A percentile compares a stretch with the other conserved stretches of the same genome.
These are phyloP conservation scores for Scaptomyza montana DNA, from an alignment of 1,140 invertebrate species.

Conservation along the genomic window DNA sequence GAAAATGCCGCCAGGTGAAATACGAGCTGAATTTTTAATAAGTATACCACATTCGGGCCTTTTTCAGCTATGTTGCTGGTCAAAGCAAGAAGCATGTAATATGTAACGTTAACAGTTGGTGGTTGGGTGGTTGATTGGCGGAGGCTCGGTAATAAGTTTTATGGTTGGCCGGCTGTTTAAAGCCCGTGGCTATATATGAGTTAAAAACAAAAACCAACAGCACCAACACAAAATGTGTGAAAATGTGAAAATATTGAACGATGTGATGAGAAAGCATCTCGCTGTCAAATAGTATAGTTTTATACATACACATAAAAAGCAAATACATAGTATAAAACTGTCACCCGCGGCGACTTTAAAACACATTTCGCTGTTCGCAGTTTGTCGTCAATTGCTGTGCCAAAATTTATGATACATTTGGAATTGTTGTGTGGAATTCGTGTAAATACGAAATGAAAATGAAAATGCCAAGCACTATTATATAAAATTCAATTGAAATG, in stretches of 20 bases:
- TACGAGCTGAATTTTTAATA: too few species aligned
- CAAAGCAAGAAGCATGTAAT: too few species aligned
- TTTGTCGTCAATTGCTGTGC: too few species aligned
- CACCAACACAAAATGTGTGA: slow-evolving; percentile 10
- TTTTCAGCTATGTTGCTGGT: too few species aligned
- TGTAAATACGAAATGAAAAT: too few species aligned
- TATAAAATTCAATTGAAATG: background rate
- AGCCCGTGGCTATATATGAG: background rate
- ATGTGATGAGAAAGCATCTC: background rate
- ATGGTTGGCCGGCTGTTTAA: background rate
- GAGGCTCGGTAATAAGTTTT: background rate
- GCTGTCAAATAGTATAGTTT: slow-evolving; percentile 33
- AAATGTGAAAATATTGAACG: slow-evolving; percentile 5
- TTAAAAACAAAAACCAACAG: background rate
- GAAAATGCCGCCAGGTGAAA: too few species aligned
- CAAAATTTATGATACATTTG: too few species aligned
- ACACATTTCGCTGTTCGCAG: slow-evolving; percentile 31
- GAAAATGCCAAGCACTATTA: background rate
- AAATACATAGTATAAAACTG: slow-evolving; percentile 38
- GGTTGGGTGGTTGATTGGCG: too few species aligned
- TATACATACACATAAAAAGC: too few species aligned
- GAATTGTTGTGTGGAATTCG: too few species aligned
- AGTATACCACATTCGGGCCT: too few species aligned
- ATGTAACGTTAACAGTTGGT: too few species aligned
- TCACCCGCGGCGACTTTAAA: slow-evolving; percentile 44